Conservation (phyloP, 2,888 invertebrate species). For the Oscheius sp. region DNA sequence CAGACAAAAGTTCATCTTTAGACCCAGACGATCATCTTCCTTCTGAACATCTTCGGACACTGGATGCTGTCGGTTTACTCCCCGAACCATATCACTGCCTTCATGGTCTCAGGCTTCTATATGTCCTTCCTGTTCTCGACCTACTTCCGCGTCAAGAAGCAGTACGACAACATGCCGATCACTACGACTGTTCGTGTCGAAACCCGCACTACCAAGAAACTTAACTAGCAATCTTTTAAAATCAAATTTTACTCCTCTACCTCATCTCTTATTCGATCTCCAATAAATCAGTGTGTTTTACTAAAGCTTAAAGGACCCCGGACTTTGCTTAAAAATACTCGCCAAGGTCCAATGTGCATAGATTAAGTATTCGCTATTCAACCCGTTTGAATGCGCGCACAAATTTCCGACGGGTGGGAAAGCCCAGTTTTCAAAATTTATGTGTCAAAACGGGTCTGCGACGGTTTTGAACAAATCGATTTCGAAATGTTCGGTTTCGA, state of each 20-base stretch:
- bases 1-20: constrained; percentile 41
- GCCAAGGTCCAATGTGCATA: no score
- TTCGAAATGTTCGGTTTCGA: no score
- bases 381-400: no score
- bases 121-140: constrained; percentile 67
- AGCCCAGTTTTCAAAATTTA: no score
- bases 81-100: constrained; percentile 64
- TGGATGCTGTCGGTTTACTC: constrained; percentile 60
- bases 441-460: no score
- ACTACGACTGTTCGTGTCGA: constrained; percentile 28
- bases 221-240: not conserved
- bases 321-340: no score
- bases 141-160: constrained; percentile 53
- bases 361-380: no score
- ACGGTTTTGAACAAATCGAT: no score
- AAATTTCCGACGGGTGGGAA: no score
- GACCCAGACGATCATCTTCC: constrained; percentile 66
- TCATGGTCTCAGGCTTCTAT: constrained; percentile 71
- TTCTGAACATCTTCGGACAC: constrained; percentile 60
- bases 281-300: constrained; percentile 10
- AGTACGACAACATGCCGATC: constrained; percentile 35
- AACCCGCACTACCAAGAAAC: constrained; percentile 30
- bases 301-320: no score
- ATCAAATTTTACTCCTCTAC: not conserved
- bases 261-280: constrained; percentile 21